Percentiles rank a stretch among this genome's conserved stretches.
Conservation (phyloP, 1,140 invertebrate species). For the Onthophagus taurus region DNA sequence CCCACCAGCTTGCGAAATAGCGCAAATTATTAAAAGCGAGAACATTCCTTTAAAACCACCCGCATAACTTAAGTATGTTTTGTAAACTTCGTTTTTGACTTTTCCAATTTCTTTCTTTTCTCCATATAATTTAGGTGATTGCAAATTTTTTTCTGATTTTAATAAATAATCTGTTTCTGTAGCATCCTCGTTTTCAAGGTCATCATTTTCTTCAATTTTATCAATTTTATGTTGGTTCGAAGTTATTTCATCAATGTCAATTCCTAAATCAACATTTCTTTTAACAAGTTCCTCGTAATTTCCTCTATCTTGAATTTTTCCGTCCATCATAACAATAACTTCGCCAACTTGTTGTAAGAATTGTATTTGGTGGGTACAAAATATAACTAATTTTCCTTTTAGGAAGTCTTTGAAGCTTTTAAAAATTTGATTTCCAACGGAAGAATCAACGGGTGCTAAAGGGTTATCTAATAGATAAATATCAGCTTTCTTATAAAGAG, state of each 20-base stretch:
- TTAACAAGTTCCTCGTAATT: conserved; percentile 35
- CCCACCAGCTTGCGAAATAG: conserved; percentile 54
- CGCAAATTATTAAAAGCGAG: conserved; percentile 44
- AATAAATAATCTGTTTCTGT: background rate
- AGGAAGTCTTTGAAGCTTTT: conserved; percentile 60
- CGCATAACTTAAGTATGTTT: conserved; percentile 54
- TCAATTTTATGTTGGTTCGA: conserved; percentile 35
- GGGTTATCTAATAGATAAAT: conserved; percentile 77
- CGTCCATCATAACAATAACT: conserved; percentile 53
- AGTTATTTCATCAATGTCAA: conserved; percentile 1
- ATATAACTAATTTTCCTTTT: conserved; percentile 58
- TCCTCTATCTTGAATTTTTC: conserved; percentile 37
- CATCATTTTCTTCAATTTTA: conserved; percentile 20
- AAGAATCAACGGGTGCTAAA: conserved; percentile 71
- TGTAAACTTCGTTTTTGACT: conserved; percentile 47
- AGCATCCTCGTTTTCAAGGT: conserved; percentile 25
- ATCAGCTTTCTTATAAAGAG: conserved; percentile 68
- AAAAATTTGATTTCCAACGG: conserved; percentile 72
- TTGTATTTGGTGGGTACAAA: conserved; percentile 75
- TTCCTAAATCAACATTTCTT: conserved; percentile 35
- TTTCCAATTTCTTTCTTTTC: conserved; percentile 34
- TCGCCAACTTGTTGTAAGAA: conserved; percentile 68
- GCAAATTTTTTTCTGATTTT: conserved; percentile 6
- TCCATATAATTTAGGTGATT: conserved; percentile 16
- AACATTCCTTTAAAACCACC: conserved; percentile 46